Percentiles rank a stretch among this genome's conserved stretches.
Conservation (phyloP, 2,797 vertebrate genomes). For the Sarcophilus harrisii region DNA sequence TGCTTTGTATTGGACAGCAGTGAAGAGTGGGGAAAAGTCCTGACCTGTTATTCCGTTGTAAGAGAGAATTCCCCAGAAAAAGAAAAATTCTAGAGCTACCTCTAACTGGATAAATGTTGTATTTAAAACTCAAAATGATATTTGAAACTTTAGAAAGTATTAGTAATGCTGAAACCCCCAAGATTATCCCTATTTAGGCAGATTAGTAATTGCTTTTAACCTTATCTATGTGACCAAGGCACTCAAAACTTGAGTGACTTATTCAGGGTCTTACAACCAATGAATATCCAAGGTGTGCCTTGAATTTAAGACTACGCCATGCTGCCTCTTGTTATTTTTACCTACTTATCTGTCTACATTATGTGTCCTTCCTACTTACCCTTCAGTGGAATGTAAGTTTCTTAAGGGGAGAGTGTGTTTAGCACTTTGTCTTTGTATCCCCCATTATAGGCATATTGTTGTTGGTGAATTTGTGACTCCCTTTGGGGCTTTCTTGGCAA, state of each 20-base stretch:
- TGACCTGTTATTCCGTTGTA: neutral
- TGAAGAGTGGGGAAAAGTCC: neutral
- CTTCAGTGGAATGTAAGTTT: neutral
- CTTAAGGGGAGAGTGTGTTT: neutral
- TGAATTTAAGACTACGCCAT: neutral
- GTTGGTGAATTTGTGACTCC: neutral
- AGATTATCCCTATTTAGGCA: neutral
- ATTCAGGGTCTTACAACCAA: neutral
- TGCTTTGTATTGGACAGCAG: neutral
- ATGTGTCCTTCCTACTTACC: neutral
- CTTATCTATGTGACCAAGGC: neutral
- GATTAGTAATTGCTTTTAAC: neutral
- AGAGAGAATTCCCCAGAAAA: neutral
- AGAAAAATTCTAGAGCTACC: fast-evolving
- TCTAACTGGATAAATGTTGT: neutral
- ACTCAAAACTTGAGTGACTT: neutral
- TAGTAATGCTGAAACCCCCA: neutral
- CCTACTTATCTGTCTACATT: no score
- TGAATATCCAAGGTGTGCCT: neutral
- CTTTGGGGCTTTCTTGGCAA: neutral
- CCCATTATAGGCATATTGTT: neutral
- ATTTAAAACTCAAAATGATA: neutral
- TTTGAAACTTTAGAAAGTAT: neutral
- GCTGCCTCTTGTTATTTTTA: neutral
- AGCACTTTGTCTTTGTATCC: neutral